Conservation (phyloP, 2,113 vertebrate species). For the Cnemophilus loriae region DNA sequence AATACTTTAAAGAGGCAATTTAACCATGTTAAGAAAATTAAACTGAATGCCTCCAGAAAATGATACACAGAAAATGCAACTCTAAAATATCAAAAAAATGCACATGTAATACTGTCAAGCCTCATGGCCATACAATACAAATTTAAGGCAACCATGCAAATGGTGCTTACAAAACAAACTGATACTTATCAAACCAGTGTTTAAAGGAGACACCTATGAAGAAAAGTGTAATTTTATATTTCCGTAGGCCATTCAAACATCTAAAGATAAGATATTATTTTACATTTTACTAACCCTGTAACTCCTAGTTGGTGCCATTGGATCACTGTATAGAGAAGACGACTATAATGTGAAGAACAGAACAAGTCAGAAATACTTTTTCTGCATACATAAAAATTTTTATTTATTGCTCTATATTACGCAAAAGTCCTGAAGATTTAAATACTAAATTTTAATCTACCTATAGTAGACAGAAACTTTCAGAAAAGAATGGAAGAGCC, state of each 20-base stretch:
- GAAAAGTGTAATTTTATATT: slow-evolving; percentile 6
- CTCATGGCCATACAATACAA: not conserved
- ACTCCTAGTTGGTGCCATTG: slow-evolving; percentile 65
- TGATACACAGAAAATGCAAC: not conserved
- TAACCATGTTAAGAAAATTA: not conserved
- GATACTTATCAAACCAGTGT: slow-evolving; percentile 78
- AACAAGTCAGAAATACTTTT: not conserved
- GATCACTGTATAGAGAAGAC: slow-evolving; percentile 73
- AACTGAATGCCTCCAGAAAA: not conserved
- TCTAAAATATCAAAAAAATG: not conserved
- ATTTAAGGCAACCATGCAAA: slow-evolving; percentile 30
- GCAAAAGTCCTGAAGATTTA: not conserved
- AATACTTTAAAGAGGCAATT: not conserved
- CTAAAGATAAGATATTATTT: not conserved
- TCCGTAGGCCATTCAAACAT: not conserved
- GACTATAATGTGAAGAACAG: slow-evolving; percentile 51
- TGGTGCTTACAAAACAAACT: slow-evolving; percentile 82
- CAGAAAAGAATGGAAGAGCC: not conserved
- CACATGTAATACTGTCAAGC: not conserved
- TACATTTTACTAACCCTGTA: slow-evolving; percentile 75
- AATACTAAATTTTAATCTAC: not conserved
- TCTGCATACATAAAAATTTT: not conserved
- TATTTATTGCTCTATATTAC: not conserved
- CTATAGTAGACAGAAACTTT: not conserved
- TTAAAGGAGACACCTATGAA: slow-evolving; percentile 67